Base-by-base conservation (phyloP, 2,888 invertebrate species). In the Eledona agricola region DNA sequence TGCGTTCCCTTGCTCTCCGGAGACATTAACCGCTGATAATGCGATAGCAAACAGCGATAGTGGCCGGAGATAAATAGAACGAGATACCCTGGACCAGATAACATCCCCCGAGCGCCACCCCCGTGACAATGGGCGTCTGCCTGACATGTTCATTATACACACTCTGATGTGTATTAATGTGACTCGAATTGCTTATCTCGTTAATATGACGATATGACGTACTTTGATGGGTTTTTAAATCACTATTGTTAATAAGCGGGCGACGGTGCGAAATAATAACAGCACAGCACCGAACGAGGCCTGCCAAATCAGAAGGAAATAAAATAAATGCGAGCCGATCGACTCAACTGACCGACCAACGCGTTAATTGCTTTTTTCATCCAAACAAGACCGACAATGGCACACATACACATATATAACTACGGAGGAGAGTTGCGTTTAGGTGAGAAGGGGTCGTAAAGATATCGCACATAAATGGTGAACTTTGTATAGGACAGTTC, bases 131-230 rank as follows among this genome's bases (percentile, higher is more conserved):
- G 62, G 66, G 58, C 63, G 66, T 58, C 64, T 58, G 60, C 61
- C 59, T 73, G 73, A 73, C 72, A 73, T 71, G 71, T 72, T 72
- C 72, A 73, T 73, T 73, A 73, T 65, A 62, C 56, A 59, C 29
- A 43, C 62, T 58, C 58, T 62, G 66, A 67, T 65, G 60, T 64
- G 63, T 64, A 67, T 70, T 66, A 68, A 69, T 69, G 64, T 57
- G 66, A 65, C 64, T 69, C 66, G 64, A 66, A 67, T 65, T 65
- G 67, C 66, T 70, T 69, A 68, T 69, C 66, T 57, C 55, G 53
- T 58, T 59, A 57, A 52, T 53, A 53, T 54, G 51, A 28, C 29
- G 25, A 2, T 11, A 6, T n/a, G 57, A 53, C 61, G 40, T 59
- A 58, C 60, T 64, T 62, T 69, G 68, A 71, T 71, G 69, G 62